These are phyloP conservation scores for Forbesichthys agassizii DNA, from an alignment of 2,113 vertebrate genomes.

Conservation along the genomic window DNA sequence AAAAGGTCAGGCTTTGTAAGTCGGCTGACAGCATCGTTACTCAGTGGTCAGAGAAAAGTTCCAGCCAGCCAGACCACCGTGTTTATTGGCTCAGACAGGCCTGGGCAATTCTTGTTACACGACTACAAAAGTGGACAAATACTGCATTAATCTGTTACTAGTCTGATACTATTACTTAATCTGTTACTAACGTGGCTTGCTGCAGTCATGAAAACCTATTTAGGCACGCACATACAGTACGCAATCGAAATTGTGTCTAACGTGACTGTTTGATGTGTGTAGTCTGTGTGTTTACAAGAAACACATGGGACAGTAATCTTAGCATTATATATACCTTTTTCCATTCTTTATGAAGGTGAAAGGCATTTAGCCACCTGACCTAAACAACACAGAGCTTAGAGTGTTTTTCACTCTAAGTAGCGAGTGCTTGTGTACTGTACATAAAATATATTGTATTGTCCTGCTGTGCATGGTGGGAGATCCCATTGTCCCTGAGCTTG, in stretches of 20 bases:
- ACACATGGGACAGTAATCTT: too few species aligned
- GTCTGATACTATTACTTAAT: background rate
- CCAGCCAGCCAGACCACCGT: conserved; percentile 50
- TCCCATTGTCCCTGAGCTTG: background rate
- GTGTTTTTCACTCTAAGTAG: background rate
- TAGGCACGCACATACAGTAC: background rate
- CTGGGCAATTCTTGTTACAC: conserved; percentile 44
- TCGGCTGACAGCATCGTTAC: conserved; percentile 70
- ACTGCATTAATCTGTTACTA: background rate
- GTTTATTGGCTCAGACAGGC: conserved; percentile 62
- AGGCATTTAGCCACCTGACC: background rate
- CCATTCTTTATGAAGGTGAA: conserved; percentile 7
- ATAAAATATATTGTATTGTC: background rate
- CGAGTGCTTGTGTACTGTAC: background rate
- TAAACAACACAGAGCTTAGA: background rate
- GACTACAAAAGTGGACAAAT: background rate
- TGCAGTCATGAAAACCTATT: too few species aligned
- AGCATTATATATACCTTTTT: background rate
- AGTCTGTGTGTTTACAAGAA: too few species aligned
- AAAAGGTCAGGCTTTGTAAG: conserved; percentile 70
- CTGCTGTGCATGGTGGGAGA: background rate
- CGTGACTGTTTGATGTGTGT: background rate
- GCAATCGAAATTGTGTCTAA: background rate
- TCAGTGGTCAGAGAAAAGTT: conserved; percentile 63
- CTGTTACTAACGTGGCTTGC: background rate